A percentile compares a stretch with the other conserved stretches of the same genome.
These are phyloP conservation scores for Zosterops lateralis DNA, from an alignment of 2,113 vertebrate genomes.

Conservation along the genomic window DNA sequence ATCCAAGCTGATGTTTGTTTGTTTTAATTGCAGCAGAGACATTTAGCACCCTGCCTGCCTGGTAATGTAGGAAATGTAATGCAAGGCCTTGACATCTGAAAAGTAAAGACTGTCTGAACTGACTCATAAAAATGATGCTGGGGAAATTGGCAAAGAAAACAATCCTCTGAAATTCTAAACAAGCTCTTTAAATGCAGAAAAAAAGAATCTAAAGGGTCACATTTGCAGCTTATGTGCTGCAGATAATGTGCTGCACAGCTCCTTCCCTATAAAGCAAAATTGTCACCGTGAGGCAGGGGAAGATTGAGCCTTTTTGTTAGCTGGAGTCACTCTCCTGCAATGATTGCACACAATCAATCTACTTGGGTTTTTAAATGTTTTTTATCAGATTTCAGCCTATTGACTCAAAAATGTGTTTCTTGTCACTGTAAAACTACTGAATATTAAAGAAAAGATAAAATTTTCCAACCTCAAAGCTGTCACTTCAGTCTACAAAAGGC, in stretches of 20 bases:
- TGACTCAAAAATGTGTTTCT: conserved; percentile 32
- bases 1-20: conserved; percentile 34
- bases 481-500: conserved; percentile 20
- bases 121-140: background rate
- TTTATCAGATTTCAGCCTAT: conserved; percentile 49
- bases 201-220: background rate
- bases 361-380: conserved; percentile 32
- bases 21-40: conserved; percentile 42
- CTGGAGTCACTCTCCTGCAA: conserved; percentile 1
- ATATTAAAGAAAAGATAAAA: conserved; percentile 26
- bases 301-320: conserved; percentile 14
- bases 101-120: conserved; percentile 15
- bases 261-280: background rate
- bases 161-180: conserved; percentile 40
- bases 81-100: conserved; percentile 32
- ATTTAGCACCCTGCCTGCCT: conserved; percentile 19
- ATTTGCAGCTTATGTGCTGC: conserved; percentile 31
- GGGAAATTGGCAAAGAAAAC: conserved; percentile 32
- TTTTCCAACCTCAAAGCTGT: conserved; percentile 18
- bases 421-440: background rate
- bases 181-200: conserved; percentile 22
- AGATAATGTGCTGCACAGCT: background rate
- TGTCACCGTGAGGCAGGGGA: background rate
- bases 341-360: conserved; percentile 1
- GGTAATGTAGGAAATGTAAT: background rate